Percentiles rank a stretch among this genome's conserved stretches.
Evolutionary conservation across 2,888 invertebrate genomes (phyloP).

Genomic region (Bellardia bayeri): DNA sequence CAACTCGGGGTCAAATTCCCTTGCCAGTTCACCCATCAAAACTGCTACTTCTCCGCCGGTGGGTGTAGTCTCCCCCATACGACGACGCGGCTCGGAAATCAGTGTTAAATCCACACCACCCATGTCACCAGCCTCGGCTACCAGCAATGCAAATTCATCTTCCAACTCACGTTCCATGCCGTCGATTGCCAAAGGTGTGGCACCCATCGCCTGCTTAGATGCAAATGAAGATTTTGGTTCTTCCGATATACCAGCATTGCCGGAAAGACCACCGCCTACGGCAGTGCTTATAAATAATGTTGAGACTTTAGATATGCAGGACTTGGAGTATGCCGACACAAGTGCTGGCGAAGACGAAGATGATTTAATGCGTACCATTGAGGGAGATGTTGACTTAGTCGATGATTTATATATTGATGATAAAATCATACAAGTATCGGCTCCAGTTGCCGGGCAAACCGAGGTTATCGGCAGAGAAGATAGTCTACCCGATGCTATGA

Average conservation of each 20-base stretch:
- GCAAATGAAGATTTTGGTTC: slow-evolving; percentile 81
- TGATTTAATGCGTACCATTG: slow-evolving; percentile 83
- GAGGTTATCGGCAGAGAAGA: slow-evolving; percentile 75
- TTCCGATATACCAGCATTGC: slow-evolving; percentile 78
- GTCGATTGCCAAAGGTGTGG: slow-evolving; percentile 79
- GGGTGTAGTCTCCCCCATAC: slow-evolving; percentile 81
- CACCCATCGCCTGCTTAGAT: slow-evolving; percentile 82
- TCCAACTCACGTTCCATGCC: slow-evolving; percentile 74
- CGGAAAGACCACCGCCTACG: slow-evolving; percentile 80
- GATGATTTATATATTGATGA: slow-evolving; percentile 73
- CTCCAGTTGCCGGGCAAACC: slow-evolving; percentile 42
- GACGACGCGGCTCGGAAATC: slow-evolving; percentile 77
- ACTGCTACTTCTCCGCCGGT: slow-evolving; percentile 79
- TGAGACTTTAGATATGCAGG: slow-evolving; percentile 86
- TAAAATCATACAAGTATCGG: slow-evolving; percentile 56
- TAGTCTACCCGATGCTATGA: slow-evolving; percentile 87
- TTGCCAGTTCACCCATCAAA: slow-evolving; percentile 74
- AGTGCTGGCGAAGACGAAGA: slow-evolving; percentile 85
- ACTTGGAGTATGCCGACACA: slow-evolving; percentile 86
- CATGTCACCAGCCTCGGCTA: slow-evolving; percentile 76
- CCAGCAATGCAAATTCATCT: slow-evolving; percentile 72
- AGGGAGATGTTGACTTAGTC: slow-evolving; percentile 83
- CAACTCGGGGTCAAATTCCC: slow-evolving; percentile 54
- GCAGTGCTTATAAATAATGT: slow-evolving; percentile 52
- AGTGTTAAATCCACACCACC: slow-evolving; percentile 78